Conservation (phyloP, 2,113 vertebrate species). For the Rhinopomastus cyanomelas region DNA sequence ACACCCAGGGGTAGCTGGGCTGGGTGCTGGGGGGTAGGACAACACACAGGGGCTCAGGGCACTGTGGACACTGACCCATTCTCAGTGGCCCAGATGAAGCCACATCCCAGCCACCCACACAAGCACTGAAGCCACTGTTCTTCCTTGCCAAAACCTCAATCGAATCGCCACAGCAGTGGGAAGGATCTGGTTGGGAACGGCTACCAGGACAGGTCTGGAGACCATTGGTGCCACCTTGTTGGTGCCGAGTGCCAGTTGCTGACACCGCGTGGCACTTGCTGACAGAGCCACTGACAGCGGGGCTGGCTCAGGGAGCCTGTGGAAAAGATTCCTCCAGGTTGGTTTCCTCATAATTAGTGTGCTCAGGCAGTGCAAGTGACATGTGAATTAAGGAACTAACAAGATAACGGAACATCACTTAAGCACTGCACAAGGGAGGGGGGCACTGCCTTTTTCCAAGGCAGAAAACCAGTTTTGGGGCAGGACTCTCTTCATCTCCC, state of each 20-base stretch:
- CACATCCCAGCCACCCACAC: accelerated
- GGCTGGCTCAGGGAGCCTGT: background rate
- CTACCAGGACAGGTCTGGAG: background rate
- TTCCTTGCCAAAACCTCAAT: background rate
- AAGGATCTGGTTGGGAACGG: accelerated
- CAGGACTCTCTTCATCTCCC: background rate
- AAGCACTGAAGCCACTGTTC: background rate
- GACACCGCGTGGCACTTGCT: background rate
- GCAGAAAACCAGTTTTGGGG: background rate
- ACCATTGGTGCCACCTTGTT: background rate
- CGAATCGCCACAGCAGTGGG: background rate
- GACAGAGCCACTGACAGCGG: background rate
- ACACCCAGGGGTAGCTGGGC: background rate
- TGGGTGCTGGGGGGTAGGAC: background rate
- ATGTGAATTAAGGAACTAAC: background rate
- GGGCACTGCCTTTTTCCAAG: background rate
- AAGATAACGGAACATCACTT: background rate
- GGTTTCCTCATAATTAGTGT: background rate
- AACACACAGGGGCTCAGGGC: background rate
- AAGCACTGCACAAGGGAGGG: background rate
- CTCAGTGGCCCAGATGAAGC: background rate
- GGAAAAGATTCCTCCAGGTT: background rate
- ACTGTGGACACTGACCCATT: background rate
- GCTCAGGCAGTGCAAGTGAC: background rate
- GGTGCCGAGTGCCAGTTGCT: accelerated